A percentile compares a stretch with the other conserved stretches of the same genome.
These are phyloP conservation scores for Meleagris gallopavo DNA, from an alignment of 2,113 vertebrate genomes.

Conservation along the genomic window DNA sequence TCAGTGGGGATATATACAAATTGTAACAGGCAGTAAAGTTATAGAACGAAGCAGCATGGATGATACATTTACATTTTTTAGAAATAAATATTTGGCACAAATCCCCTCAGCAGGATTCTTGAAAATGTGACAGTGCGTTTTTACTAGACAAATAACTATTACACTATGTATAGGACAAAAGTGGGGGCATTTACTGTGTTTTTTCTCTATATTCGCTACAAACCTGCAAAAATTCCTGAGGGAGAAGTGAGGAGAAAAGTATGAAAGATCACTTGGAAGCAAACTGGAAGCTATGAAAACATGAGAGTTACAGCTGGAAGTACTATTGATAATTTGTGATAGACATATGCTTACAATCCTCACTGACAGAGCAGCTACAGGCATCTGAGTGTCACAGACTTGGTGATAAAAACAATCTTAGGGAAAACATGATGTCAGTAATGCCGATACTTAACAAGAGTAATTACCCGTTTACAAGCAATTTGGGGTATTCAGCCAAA, in stretches of 20 bases:
- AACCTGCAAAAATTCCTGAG: not conserved
- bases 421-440: not conserved
- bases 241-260: not conserved
- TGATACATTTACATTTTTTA: constrained; percentile 36
- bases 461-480: not conserved
- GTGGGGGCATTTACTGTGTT: not conserved
- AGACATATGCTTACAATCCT: not conserved
- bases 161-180: not conserved
- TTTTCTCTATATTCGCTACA: not conserved
- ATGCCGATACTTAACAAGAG: not conserved
- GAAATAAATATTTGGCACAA: constrained; percentile 40
- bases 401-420: not conserved
- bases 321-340: not conserved
- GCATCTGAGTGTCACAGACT: not conserved
- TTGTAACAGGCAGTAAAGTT: constrained; percentile 14
- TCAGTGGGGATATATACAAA: not conserved
- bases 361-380: not conserved
- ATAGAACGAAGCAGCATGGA: not conserved
- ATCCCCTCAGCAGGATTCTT: not conserved
- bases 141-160: not conserved
- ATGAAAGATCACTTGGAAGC: not conserved
- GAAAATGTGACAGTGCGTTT: not conserved
- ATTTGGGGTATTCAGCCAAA: not conserved
- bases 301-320: not conserved
- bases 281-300: not conserved